Evolutionary conservation across 2,888 invertebrate species (phyloP), one percentile per base, ranked within the genome.

Genomic region (Ceraclea dissimilis): DNA sequence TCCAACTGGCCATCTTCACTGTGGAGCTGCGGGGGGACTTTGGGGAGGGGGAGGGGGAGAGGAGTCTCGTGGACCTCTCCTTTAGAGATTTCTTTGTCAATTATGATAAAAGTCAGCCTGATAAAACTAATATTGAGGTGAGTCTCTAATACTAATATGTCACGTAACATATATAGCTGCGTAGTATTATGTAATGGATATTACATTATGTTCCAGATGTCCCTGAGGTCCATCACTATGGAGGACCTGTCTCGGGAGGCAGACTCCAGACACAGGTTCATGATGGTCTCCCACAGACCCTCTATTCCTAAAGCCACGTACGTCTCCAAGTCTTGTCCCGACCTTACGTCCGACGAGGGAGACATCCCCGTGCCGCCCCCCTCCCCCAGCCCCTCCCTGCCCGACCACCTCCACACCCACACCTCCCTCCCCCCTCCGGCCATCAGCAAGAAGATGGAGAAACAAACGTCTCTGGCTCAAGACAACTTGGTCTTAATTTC

Each of bases 151-250:
- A 26, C 26, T 26, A n/a, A n/a, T 50, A 18, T 18, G 6, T 49
- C 11, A 21, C 51, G 20, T 11, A 49, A n/a, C 53, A 34, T 51
- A 8, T 51, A 20, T 16, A 19, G 2, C 16, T 34, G 5, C 22
- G 10, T 5, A 2, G 18, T 20, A 47, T 18, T 20, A 11, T 51
- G 19, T 51, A 6, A 18, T 11, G 10, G 31, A 11, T 33, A 10
- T 18, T 33, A 34, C 5, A 19, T 26, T 64, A n/a, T 16, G 16
- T 54, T 64, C 17, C 64, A 85, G 80, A 85, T 92, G 13, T 86
- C 90, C 0, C 74, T 96, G 6, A 84, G 90, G 63, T 91, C 94
- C 0, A 81, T 96, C 19, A 79, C 89, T 2, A 91, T 96, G 88
- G 94, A 95, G 70, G 95, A 96, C 73, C 78, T 95, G 2, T 80